These are phyloP conservation scores for Sympetrum striolatum DNA, from an alignment of 2,888 invertebrate species.

Conservation along the genomic window DNA sequence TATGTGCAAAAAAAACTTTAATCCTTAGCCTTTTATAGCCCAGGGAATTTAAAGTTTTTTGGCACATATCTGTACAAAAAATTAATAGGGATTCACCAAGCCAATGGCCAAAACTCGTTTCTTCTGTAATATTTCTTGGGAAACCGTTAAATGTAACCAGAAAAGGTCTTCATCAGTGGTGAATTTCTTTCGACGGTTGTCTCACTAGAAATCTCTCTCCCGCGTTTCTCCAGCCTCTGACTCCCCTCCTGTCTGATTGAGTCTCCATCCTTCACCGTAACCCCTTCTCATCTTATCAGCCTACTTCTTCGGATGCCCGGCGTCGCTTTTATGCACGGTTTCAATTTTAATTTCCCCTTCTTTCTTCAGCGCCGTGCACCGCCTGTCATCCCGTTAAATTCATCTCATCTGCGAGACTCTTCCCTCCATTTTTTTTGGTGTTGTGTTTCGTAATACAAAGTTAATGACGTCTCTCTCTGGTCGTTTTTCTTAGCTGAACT, in stretches of 20 bases:
- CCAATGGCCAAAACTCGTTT: too few species aligned
- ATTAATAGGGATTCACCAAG: too few species aligned
- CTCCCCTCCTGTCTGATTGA: background rate
- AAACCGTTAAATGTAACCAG: too few species aligned
- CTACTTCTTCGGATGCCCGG: background rate
- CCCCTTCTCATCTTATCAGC: background rate
- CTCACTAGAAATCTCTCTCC: background rate
- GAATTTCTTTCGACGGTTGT: background rate
- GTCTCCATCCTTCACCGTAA: background rate
- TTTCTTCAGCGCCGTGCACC: background rate
- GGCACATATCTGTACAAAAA: too few species aligned
- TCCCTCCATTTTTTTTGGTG: background rate
- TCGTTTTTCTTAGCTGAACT: too few species aligned
- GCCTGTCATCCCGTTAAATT: background rate
- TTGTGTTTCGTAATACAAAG: background rate
- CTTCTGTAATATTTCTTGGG: too few species aligned
- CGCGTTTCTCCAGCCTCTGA: background rate
- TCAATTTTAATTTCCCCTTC: background rate
- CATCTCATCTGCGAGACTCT: background rate
- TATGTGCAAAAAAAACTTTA: too few species aligned
- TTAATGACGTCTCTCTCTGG: background rate
- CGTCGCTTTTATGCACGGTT: background rate
- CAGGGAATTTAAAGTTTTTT: too few species aligned
- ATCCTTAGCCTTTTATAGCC: too few species aligned
- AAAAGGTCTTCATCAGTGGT: background rate